These are phyloP conservation scores for Entelurus aequoreus DNA, from an alignment of 2,113 vertebrate species.

Conservation along the genomic window DNA sequence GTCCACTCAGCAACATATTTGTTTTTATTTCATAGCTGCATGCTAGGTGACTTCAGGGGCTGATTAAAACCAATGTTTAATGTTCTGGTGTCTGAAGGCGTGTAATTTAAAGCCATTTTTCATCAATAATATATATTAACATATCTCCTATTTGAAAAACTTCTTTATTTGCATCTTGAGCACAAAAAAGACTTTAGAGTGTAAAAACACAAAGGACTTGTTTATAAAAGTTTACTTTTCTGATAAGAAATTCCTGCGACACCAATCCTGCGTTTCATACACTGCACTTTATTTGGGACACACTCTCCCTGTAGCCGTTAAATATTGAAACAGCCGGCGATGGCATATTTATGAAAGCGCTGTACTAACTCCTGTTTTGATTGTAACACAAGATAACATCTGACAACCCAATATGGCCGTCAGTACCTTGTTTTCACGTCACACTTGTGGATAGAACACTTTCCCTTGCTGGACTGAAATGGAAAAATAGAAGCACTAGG, in stretches of 20 bases:
- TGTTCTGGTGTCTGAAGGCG: too few relatives aligned
- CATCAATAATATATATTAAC: too few relatives aligned
- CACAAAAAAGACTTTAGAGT: too few relatives aligned
- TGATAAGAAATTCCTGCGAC: neutral
- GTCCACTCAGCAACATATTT: too few relatives aligned
- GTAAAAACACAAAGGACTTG: neutral
- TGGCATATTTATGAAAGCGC: slow-evolving; percentile 38
- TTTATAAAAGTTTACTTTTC: slow-evolving; percentile 6
- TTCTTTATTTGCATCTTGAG: too few relatives aligned
- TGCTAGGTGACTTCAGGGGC: too few relatives aligned
- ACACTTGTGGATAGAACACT: slow-evolving; percentile 11
- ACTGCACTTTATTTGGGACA: slow-evolving; percentile 1
- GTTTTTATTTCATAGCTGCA: too few relatives aligned
- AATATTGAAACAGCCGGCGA: slow-evolving; percentile 36
- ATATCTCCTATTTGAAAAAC: too few relatives aligned
- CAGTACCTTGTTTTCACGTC: slow-evolving; percentile 17
- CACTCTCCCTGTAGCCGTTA: neutral
- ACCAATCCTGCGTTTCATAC: neutral
- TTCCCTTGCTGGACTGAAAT: neutral
- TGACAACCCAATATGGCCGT: slow-evolving; percentile 23
- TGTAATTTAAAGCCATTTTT: too few relatives aligned
- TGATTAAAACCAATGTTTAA: too few relatives aligned
- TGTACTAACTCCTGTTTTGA: slow-evolving; percentile 5
- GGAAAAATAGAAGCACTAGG: too few relatives aligned
- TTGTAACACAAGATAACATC: slow-evolving; percentile 15